These are phyloP conservation scores for Muricea muricata DNA, from an alignment of 92 coral and sea anemone species.

Conservation along the genomic window DNA sequence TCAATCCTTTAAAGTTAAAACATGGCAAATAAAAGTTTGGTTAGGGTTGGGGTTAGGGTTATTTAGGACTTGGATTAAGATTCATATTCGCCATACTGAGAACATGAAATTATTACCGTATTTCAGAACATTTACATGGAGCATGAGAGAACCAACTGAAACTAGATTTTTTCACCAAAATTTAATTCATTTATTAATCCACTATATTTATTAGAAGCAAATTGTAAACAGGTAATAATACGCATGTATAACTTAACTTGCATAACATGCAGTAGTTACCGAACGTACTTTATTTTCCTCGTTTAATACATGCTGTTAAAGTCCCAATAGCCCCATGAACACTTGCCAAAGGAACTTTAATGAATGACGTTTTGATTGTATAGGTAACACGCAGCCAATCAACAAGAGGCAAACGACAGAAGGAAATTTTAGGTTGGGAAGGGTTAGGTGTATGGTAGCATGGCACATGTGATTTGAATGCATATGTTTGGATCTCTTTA, in stretches of 20 bases:
- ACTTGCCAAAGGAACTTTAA: constrained; percentile 11
- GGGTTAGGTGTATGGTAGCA: constrained; percentile 49
- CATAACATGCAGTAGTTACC: not conserved
- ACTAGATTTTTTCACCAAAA: too few species aligned
- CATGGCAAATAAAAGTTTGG: too few species aligned
- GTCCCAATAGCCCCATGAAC: constrained; percentile 17
- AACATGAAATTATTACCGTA: too few species aligned
- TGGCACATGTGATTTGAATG: constrained; percentile 56
- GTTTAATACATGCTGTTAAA: not conserved
- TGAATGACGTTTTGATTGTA: constrained; percentile 13
- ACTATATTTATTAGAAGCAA: too few species aligned
- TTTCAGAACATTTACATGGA: too few species aligned
- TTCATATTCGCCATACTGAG: too few species aligned
- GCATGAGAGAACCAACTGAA: too few species aligned
- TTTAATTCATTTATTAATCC: too few species aligned
- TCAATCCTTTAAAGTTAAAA: too few species aligned
- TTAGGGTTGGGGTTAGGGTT: too few species aligned
- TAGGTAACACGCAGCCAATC: constrained; percentile 27
- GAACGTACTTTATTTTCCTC: constrained; percentile 9
- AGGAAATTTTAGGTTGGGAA: constrained; percentile 2
- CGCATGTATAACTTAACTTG: not conserved
- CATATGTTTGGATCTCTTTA: constrained; percentile 53
- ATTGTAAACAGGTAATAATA: too few species aligned
- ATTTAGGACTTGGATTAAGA: too few species aligned
- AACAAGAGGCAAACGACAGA: constrained; percentile 14